Percentiles rank a stretch among this genome's conserved stretches.
These are phyloP conservation scores for Dromaius novaehollandiae DNA, from an alignment of 2,113 vertebrate genomes.

Conservation along the genomic window DNA sequence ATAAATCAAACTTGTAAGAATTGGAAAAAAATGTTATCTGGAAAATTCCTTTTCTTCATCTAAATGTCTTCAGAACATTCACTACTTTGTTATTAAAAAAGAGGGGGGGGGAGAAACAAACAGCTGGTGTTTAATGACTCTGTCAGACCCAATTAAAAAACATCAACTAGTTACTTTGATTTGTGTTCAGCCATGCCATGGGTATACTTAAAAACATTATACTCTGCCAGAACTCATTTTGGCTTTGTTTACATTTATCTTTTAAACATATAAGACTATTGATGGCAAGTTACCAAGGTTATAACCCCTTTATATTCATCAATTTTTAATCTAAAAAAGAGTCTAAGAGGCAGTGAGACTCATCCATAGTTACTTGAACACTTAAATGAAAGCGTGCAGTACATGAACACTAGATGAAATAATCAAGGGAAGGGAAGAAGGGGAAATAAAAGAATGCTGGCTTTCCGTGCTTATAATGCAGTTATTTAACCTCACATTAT, in stretches of 20 bases:
- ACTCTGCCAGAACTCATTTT: constrained; percentile 77
- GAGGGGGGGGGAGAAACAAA: constrained; percentile 74
- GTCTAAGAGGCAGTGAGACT: constrained; percentile 66
- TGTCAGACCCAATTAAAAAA: constrained; percentile 96
- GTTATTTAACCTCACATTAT: constrained; percentile 25
- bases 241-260: constrained; percentile 84
- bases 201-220: constrained; percentile 83
- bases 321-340: constrained; percentile 83
- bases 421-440: constrained; percentile 34
- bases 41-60: constrained; percentile 50
- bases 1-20: background rate
- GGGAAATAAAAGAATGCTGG: constrained; percentile 11
- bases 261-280: constrained; percentile 78
- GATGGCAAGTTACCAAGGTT: constrained; percentile 81
- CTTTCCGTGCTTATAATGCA: constrained; percentile 30
- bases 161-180: constrained; percentile 96
- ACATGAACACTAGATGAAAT: constrained; percentile 30
- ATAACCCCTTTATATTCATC: constrained; percentile 79
- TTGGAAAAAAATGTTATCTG: background rate
- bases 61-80: constrained; percentile 38
- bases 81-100: constrained; percentile 57
- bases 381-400: constrained; percentile 53
- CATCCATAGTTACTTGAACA: constrained; percentile 69
- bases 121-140: constrained; percentile 98
- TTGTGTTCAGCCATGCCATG: constrained; percentile 85